phyloP scores from a whole-genome alignment of 2,888 invertebrate genomes.

The Herminia tarsipennalis region DNA sequence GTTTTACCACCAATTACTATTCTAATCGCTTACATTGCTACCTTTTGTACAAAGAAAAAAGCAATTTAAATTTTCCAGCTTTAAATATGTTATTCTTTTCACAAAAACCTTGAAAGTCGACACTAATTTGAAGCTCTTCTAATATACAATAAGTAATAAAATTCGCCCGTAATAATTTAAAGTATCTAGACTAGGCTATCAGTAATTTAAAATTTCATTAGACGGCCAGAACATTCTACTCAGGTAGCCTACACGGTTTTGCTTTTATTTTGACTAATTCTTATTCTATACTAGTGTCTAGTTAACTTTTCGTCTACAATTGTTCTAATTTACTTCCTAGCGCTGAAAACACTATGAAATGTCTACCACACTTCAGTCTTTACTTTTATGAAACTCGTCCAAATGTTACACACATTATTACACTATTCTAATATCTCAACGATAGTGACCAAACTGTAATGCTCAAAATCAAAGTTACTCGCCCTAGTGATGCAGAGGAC shows the following conservation, averaged over 20 bases:
- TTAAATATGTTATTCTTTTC: conserved; percentile 38
- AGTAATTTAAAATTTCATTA: conserved; percentile 55
- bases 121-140: conserved; percentile 70
- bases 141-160: conserved; percentile 65
- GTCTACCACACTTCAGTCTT: conserved; percentile 73
- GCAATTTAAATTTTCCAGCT: conserved; percentile 41
- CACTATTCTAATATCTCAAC: conserved; percentile 73
- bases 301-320: conserved; percentile 59
- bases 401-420: conserved; percentile 60
- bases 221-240: conserved; percentile 71
- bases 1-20: conserved; percentile 66
- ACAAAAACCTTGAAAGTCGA: conserved; percentile 49
- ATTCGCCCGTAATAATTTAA: conserved; percentile 68
- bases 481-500: conserved; percentile 77
- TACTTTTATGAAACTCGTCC: conserved; percentile 55
- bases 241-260: conserved; percentile 59
- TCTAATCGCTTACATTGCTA: conserved; percentile 64
- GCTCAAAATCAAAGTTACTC: conserved; percentile 81
- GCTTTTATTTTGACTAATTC: conserved; percentile 59
- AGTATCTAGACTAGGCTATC: conserved; percentile 70
- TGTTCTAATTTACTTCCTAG: conserved; percentile 66
- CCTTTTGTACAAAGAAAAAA: conserved; percentile 54
- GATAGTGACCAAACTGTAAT: conserved; percentile 70
- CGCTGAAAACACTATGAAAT: conserved; percentile 60
- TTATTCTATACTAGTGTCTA: conserved; percentile 75